Evolutionary conservation across 2,113 vertebrate species (phyloP).

Genomic region (Anser brachyrhynchus): DNA sequence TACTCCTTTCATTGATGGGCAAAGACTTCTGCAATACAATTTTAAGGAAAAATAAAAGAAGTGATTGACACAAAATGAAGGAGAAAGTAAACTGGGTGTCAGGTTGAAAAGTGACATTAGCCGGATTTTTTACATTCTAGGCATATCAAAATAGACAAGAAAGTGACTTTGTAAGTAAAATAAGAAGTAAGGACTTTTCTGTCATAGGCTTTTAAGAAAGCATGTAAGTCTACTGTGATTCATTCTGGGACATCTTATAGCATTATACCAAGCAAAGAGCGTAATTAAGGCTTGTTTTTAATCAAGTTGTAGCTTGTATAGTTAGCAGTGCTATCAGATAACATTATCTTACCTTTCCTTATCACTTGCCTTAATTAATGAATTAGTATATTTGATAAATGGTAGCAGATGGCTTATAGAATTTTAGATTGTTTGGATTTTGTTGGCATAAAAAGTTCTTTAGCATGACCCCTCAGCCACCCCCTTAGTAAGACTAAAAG

Average conservation of each 20-base stretch:
- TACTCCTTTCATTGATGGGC: background rate
- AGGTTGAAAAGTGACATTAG: background rate
- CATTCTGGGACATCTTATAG: background rate
- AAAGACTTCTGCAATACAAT: background rate
- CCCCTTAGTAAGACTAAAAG: background rate
- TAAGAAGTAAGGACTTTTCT: background rate
- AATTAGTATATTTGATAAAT: background rate
- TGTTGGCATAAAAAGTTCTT: background rate
- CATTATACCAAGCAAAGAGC: background rate
- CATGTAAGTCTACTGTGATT: background rate
- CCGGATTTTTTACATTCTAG: background rate
- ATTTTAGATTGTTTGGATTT: background rate
- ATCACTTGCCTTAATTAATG: background rate
- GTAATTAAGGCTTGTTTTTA: background rate
- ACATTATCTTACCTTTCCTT: background rate
- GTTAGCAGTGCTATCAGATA: constrained; percentile 7
- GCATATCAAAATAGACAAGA: background rate
- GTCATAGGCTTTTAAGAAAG: background rate
- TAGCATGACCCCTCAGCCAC: background rate
- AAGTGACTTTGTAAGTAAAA: background rate
- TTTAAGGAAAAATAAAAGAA: background rate
- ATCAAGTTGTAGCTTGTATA: constrained; percentile 1
- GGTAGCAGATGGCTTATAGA: background rate
- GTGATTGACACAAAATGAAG: background rate
- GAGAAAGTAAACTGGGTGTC: background rate